These are phyloP conservation scores for Drosophila kepulauana DNA, from an alignment of 1,140 invertebrate genomes.

Conservation along the genomic window DNA sequence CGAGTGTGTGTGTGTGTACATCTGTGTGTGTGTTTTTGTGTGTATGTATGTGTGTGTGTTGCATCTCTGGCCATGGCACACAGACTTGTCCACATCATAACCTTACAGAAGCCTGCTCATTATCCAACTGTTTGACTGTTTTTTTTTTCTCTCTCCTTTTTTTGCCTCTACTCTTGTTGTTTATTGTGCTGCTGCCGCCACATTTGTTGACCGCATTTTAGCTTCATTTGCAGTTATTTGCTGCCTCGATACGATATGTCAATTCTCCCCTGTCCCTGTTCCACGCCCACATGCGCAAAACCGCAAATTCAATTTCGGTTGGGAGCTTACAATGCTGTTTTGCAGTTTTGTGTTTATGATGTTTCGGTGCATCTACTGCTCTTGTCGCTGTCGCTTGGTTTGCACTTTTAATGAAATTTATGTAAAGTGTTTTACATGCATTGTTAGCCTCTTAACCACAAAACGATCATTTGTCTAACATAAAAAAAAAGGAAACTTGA, in stretches of 20 bases:
- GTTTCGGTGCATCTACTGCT: conserved; percentile 13
- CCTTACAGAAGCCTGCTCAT: conserved; percentile 27
- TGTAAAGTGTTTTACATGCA: conserved; percentile 69
- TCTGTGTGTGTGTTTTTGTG: not conserved
- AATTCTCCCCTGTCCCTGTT: not conserved
- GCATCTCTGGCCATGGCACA: not conserved
- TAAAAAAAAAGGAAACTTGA: not conserved
- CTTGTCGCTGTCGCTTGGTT: conserved; percentile 23
- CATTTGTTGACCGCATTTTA: conserved; percentile 70
- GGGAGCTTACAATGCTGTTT: conserved; percentile 65
- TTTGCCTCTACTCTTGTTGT: conserved; percentile 10
- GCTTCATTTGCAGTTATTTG: conserved; percentile 79
- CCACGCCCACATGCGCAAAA: conserved; percentile 37
- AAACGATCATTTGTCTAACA: conserved; percentile 65
- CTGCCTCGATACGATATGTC: conserved; percentile 10
- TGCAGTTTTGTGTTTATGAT: conserved; percentile 60
- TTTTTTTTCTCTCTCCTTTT: not conserved
- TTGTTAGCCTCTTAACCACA: conserved; percentile 63
- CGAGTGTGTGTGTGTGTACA: not conserved
- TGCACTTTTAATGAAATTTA: conserved; percentile 73
- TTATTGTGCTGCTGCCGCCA: conserved; percentile 45
- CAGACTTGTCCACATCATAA: conserved; percentile 6
- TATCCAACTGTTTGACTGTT: conserved; percentile 16
- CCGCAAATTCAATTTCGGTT: conserved; percentile 81
- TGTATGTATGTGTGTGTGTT: conserved; percentile 2